A percentile compares a stretch with the other conserved stretches of the same genome.
phyloP scores from a whole-genome alignment of 92 coral and sea anemone genomes.

The Epizoanthus fatuus region DNA sequence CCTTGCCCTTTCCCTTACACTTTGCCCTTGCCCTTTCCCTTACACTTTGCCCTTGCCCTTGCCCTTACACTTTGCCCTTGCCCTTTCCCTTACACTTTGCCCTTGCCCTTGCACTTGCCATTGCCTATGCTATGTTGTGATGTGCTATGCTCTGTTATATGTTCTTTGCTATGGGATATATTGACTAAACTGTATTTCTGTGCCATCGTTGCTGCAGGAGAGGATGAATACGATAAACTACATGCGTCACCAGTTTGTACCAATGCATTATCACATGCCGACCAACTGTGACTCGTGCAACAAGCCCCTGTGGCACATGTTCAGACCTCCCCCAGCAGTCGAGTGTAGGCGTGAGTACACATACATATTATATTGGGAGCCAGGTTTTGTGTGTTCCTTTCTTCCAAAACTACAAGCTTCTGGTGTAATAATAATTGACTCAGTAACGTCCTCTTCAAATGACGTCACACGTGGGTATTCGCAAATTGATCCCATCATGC shows the following conservation, averaged over 20 bases:
- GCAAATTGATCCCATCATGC: no score
- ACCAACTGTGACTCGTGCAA: slow-evolving; percentile 98
- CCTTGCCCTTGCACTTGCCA: neutral
- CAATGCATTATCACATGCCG: slow-evolving; percentile 98
- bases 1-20: neutral
- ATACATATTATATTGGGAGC: neutral
- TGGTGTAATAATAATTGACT: no score
- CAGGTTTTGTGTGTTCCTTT: no score
- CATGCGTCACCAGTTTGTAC: slow-evolving; percentile 98
- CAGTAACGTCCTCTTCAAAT: no score
- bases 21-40: neutral
- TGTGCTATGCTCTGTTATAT: neutral
- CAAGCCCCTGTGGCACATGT: slow-evolving; percentile 98
- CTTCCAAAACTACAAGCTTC: no score
- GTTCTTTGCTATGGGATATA: neutral
- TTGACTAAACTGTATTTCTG: neutral
- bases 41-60: neutral
- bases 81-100: neutral
- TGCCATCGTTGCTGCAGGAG: slow-evolving; percentile 67
- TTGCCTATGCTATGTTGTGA: neutral
- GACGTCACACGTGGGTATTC: no score
- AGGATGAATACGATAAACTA: slow-evolving; percentile 91
- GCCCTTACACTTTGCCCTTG: neutral
- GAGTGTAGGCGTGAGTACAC: slow-evolving; percentile 95
- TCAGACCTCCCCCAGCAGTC: slow-evolving; percentile 96